A percentile compares a stretch with the other conserved stretches of the same genome.
Conservation (phyloP, 2,888 invertebrate species). For the Proisotoma minuta region DNA sequence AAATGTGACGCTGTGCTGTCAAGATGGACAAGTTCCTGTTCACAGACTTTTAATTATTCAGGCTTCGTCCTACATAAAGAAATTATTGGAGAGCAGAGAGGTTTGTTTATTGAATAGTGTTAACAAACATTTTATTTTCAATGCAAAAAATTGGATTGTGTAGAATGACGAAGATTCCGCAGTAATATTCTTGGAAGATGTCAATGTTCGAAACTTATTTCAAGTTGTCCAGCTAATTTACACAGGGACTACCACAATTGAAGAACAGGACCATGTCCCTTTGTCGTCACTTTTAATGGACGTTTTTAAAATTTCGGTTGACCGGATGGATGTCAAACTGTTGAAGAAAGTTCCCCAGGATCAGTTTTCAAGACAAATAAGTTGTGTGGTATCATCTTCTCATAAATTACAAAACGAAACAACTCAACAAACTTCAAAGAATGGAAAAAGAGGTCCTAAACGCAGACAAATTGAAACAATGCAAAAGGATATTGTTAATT, state of each 20-base stretch:
- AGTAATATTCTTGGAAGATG: constrained; percentile 27
- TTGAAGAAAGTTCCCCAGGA: too few species aligned
- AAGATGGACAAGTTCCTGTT: constrained; percentile 36
- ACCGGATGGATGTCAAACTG: too few species aligned
- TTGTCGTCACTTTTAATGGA: constrained; percentile 11
- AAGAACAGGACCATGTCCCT: constrained; percentile 3
- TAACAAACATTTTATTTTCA: not conserved
- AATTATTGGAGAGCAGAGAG: constrained; percentile 24
- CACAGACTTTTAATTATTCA: constrained; percentile 37
- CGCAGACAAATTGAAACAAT: too few species aligned
- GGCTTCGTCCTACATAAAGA: constrained; percentile 24
- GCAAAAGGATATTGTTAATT: constrained; percentile 5
- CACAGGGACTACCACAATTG: constrained; percentile 16
- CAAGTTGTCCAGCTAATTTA: constrained; percentile 20
- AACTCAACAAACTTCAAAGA: too few species aligned
- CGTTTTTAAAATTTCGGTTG: constrained; percentile 17
- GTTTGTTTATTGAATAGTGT: not conserved
- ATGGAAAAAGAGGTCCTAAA: constrained; percentile 1
- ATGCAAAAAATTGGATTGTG: too few species aligned
- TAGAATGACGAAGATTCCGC: too few species aligned
- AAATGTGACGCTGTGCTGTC: constrained; percentile 33
- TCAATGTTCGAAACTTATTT: constrained; percentile 20
- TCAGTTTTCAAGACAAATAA: too few species aligned
- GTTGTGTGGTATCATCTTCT: too few species aligned
- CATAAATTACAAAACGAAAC: too few species aligned